Base-by-base conservation (phyloP, 2,888 invertebrate genomes). In the Cyrtodaria siliqua region DNA sequence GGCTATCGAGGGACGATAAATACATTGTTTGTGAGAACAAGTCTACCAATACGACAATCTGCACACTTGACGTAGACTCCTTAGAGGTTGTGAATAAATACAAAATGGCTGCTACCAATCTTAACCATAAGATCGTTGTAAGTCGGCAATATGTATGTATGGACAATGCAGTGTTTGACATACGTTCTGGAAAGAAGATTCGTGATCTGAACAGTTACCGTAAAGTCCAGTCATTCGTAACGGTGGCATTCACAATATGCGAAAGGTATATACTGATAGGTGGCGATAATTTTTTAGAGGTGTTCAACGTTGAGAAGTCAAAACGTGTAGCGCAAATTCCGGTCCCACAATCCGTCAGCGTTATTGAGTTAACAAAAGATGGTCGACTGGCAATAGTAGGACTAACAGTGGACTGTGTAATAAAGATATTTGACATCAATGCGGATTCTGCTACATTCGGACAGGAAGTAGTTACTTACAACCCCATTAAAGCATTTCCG, bases 321-420 rank as follows among this genome's bases (percentile, higher is more conserved):
- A 74, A 74, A 40, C 74, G 76, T 24, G 52, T 79, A 2, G 55
- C 67, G 44, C 57, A 67, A 4, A 23, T 83, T 23, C 63, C 79
- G 14, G 68, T 82, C 1, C 62, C 79, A 3, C 73, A 86, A 33
- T 56, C 68, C 23, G 85, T 86, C 0, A 85, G 83, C 52, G 56
- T 56, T 12, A 84, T 87, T 40, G 50, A 77, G 33, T 38, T 85
- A 26, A 83, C 87, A 1, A 23, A 56, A 2, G 88, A 89, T 68
- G 84, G 86, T 38, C 64, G 73, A 14, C 27, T 72, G 8, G 83
- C 77, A 18, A 86, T 85, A 42, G 74, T 87, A 18, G 89, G 88
- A 27, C 76, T 84, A 47, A 77, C 76, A 14, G 71, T 80, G 9
- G 85, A 84, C 63, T 88, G 89, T 60, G 61, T 72, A 18, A 86